Evolutionary conservation across 2,113 vertebrate genomes (phyloP), one percentile per base, ranked within the genome.

Genomic region (Chaetodon trifascialis): DNA sequence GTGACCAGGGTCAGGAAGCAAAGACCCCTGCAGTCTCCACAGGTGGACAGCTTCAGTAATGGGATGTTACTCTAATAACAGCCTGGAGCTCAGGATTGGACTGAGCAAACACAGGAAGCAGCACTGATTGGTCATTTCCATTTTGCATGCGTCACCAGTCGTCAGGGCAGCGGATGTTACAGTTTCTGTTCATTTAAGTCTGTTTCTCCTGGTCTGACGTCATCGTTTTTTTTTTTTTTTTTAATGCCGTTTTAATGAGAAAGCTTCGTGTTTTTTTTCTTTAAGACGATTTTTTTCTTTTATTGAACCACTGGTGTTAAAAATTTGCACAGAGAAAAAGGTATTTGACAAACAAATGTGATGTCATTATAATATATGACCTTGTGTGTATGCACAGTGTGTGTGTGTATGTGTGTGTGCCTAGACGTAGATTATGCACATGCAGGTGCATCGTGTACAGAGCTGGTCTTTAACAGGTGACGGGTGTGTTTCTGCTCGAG

Each of bases 281-380:
- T 80, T 95, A 95, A 94, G 95, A 93, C 69, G 77, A 91, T 95
- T 95, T 93, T 95, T 95, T 94, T 95, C 79, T 96, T 94, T 95
- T 94, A 91, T 95, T 94, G 95, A 96, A 98, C 97, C 97, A 98
- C 97, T 98, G 97, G 96, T 97, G 95, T 97, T 96, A 91, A 93
- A 94, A 95, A 95, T 94, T 98, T 98, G 97, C 98, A 98, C 97
- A 99, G 79, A 89, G 76, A 88, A 84, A 92, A 90, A 71, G 69
- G 79, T 90, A 85, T 94, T 93, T 87, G 88, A 91, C 73, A 81
- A 86, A 85, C 83, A 91, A 90, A 92, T 93, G 91, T 93, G 92
- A 93, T 84, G 88, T 93, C 91, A 86, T 88, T 86, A 66, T 89
- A 86, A 86, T 87, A 89, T 92, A 88, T 94, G 96, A 97, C 95